phyloP scores from a whole-genome alignment of 2,888 invertebrate species.

The Drosophila anceps region DNA sequence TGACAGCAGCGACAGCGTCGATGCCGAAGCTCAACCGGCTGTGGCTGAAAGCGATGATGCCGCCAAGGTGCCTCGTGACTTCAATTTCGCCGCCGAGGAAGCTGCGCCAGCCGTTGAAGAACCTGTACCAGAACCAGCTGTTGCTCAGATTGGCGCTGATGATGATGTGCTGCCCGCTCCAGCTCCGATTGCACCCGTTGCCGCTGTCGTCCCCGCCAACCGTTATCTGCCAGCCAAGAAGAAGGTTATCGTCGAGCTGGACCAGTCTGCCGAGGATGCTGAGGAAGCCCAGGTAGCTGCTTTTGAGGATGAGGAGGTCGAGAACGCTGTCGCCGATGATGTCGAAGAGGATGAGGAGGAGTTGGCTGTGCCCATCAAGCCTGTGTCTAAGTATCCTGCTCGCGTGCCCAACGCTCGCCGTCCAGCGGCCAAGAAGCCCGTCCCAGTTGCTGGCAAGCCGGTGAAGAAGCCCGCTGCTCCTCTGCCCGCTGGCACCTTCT shows the following conservation, averaged over 20 bases:
- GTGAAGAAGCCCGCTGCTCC: slow-evolving; percentile 70
- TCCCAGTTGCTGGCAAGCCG: slow-evolving; percentile 57
- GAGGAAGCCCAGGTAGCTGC: slow-evolving; percentile 64
- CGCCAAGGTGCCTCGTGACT: slow-evolving; percentile 83
- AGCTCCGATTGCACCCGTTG: slow-evolving; percentile 77
- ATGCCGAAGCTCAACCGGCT: slow-evolving; percentile 47
- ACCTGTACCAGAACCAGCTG: slow-evolving; percentile 31
- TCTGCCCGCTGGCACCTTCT: slow-evolving; percentile 84
- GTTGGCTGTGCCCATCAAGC: slow-evolving; percentile 59
- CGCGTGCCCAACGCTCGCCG: slow-evolving; percentile 82
- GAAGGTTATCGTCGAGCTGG: slow-evolving; percentile 83
- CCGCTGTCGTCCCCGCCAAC: slow-evolving; percentile 70
- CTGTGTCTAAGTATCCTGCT: slow-evolving; percentile 70
- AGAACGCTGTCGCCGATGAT: slow-evolving; percentile 71
- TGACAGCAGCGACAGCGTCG: slow-evolving; percentile 48
- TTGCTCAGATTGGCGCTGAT: slow-evolving; percentile 46
- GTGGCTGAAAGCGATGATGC: slow-evolving; percentile 67
- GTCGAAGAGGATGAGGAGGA: slow-evolving; percentile 75
- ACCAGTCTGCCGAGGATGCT: slow-evolving; percentile 76
- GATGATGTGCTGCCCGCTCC: slow-evolving; percentile 77
- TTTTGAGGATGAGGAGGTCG: slow-evolving; percentile 72
- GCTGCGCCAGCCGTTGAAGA: slow-evolving; percentile 37
- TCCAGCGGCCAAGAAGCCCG: slow-evolving; percentile 72
- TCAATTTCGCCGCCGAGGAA: slow-evolving; percentile 77
- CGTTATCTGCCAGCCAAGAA: slow-evolving; percentile 83